Conservation (phyloP, 2,888 invertebrate species). For the Dryobotodes eremita region DNA sequence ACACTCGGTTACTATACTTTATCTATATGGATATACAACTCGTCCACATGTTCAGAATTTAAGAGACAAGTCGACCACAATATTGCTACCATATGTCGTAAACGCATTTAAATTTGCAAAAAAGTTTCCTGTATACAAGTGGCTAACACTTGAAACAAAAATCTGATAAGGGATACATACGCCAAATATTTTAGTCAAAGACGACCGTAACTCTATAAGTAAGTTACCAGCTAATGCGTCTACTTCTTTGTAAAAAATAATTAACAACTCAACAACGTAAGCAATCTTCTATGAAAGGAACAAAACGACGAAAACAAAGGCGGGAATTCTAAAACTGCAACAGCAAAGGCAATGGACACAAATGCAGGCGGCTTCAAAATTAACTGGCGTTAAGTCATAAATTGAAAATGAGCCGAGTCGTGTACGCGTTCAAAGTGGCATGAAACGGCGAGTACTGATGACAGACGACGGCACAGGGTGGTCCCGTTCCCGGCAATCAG, state of each 20-base stretch:
- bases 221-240: not conserved
- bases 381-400: conserved; percentile 72
- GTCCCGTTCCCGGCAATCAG: conserved; percentile 66
- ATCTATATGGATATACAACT: conserved; percentile 37
- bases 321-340: conserved; percentile 54
- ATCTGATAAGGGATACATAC: conserved; percentile 30
- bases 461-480: conserved; percentile 71
- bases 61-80: conserved; percentile 75
- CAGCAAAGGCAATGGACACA: conserved; percentile 52
- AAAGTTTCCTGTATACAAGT: conserved; percentile 76
- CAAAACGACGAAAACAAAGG: conserved; percentile 17
- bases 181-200: conserved; percentile 13
- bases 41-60: conserved; percentile 75
- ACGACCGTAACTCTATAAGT: no score
- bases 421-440: conserved; percentile 67
- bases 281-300: conserved; percentile 20
- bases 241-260: conserved; percentile 27
- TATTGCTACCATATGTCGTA: conserved; percentile 78
- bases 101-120: conserved; percentile 51
- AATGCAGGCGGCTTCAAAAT: conserved; percentile 61
- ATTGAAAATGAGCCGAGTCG: conserved; percentile 70
- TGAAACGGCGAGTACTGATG: conserved; percentile 70
- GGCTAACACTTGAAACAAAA: conserved; percentile 60
- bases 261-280: not conserved
- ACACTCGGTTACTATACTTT: conserved; percentile 12